phyloP scores from a whole-genome alignment of 1,140 invertebrate genomes.

The Drosophila parvula region DNA sequence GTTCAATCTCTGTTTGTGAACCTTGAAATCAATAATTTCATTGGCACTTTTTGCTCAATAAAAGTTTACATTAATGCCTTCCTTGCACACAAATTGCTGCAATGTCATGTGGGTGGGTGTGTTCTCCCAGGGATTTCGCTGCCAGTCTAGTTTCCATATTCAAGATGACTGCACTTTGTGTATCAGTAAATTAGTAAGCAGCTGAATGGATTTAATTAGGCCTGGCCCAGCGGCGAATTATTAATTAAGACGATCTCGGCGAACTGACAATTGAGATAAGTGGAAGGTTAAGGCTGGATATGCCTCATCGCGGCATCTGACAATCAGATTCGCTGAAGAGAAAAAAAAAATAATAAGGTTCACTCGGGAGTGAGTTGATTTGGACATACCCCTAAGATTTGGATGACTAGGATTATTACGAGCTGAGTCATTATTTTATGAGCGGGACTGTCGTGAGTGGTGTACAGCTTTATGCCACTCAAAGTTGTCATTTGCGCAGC shows the following conservation, averaged over 20 bases:
- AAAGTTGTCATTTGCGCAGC: conserved; percentile 18
- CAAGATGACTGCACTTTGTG: conserved; percentile 37
- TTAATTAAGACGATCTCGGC: conserved; percentile 44
- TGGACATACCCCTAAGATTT: conserved; percentile 6
- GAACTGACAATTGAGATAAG: conserved; percentile 32
- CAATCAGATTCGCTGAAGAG: background rate
- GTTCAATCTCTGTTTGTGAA: background rate
- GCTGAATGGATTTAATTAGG: conserved; percentile 51
- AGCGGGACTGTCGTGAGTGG: conserved; percentile 8
- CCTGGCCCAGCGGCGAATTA: conserved; percentile 19
- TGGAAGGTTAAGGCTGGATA: conserved; percentile 27
- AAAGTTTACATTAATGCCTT: conserved; percentile 1
- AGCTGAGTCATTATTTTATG: conserved; percentile 26
- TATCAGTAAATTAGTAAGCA: conserved; percentile 39
- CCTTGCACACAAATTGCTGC: background rate
- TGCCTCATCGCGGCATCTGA: conserved; percentile 24
- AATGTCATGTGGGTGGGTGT: conserved; percentile 30
- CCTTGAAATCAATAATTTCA: conserved; percentile 4
- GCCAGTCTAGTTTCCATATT: conserved; percentile 37
- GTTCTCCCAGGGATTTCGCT: background rate
- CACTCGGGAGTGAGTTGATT: too few species aligned
- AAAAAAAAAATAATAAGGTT: conserved; percentile 16
- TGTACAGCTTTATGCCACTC: conserved; percentile 26
- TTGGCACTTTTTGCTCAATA: background rate
- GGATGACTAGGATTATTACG: conserved; percentile 4